Evolutionary conservation across 2,888 invertebrate genomes (phyloP).

Genomic region (Chydorus sphaericus): DNA sequence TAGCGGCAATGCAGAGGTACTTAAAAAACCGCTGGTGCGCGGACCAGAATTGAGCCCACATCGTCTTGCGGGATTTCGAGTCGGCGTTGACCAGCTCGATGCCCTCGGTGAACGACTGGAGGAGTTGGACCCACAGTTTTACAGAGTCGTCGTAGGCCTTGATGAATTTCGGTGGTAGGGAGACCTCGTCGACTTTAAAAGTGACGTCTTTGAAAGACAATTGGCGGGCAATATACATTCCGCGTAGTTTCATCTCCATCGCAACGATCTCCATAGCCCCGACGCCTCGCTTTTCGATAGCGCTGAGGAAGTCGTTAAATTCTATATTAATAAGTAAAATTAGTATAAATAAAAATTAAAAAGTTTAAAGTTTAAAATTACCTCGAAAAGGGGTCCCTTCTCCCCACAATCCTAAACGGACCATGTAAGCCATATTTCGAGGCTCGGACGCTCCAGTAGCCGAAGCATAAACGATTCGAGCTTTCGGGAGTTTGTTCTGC

Average conservation of each 20-base stretch:
- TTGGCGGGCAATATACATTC: conserved; percentile 97
- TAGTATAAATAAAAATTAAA: background rate
- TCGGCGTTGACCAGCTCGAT: conserved; percentile 79
- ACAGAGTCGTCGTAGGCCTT: conserved; percentile 88
- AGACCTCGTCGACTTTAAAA: conserved; percentile 94
- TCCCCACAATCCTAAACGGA: conserved; percentile 96
- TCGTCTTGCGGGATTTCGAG: conserved; percentile 85
- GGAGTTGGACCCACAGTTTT: conserved; percentile 89
- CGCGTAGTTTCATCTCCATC: conserved; percentile 99
- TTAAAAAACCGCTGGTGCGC: conserved; percentile 98
- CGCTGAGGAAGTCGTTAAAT: conserved; percentile 2
- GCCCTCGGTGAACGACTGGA: conserved; percentile 91
- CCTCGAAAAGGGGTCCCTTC: conserved; percentile 74
- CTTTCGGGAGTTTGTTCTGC: conserved; percentile 83
- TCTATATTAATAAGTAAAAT: conserved; percentile 21
- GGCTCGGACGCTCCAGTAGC: conserved; percentile 98
- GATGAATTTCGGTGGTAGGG: conserved; percentile 65
- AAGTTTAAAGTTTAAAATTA: background rate
- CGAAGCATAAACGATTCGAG: conserved; percentile 86
- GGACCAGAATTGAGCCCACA: conserved; percentile 99
- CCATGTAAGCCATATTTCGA: conserved; percentile 99
- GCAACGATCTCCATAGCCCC: conserved; percentile 99
- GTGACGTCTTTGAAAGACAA: conserved; percentile 95
- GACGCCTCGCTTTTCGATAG: conserved; percentile 50
- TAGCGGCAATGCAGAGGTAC: conserved; percentile 95